Evolutionary conservation across 2,888 invertebrate genomes (phyloP).

Genomic region (Pyrocoelia pectoralis): DNA sequence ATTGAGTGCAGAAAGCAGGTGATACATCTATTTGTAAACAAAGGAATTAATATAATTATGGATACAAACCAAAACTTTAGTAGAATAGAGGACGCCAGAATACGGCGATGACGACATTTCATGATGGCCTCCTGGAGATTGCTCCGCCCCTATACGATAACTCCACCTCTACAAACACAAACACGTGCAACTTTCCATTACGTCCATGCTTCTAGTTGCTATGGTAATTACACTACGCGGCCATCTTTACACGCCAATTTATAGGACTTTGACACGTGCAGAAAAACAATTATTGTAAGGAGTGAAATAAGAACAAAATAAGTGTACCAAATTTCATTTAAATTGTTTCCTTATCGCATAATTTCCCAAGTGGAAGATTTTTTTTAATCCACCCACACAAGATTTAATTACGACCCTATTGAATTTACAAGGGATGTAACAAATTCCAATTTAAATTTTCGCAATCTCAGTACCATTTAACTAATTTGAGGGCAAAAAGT

Average conservation of each 20-base stretch:
- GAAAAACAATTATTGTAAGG: conserved; percentile 9
- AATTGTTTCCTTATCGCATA: too few relatives aligned
- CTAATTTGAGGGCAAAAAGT: too few relatives aligned
- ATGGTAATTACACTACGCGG: conserved; percentile 49
- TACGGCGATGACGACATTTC: conserved; percentile 36
- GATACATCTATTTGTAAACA: conserved; percentile 15
- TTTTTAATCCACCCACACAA: too few relatives aligned
- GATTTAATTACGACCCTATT: too few relatives aligned
- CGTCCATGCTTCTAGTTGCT: conserved; percentile 48
- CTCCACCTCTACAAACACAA: conserved; percentile 43
- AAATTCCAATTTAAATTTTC: too few relatives aligned
- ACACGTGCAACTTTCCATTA: conserved; percentile 46
- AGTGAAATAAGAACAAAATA: background rate
- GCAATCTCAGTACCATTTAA: too few relatives aligned
- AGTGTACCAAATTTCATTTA: background rate
- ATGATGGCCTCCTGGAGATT: conserved; percentile 40
- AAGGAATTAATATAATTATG: conserved; percentile 25
- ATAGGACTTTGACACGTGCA: conserved; percentile 31
- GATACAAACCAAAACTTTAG: conserved; percentile 36
- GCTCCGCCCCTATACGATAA: conserved; percentile 42
- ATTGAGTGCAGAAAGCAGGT: background rate
- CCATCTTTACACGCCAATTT: conserved; percentile 46
- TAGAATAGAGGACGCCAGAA: conserved; percentile 37
- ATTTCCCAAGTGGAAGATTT: too few relatives aligned
- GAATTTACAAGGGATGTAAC: too few relatives aligned